phyloP scores from a whole-genome alignment of 2,888 invertebrate species.

The Tanytarsus gracilentus region DNA sequence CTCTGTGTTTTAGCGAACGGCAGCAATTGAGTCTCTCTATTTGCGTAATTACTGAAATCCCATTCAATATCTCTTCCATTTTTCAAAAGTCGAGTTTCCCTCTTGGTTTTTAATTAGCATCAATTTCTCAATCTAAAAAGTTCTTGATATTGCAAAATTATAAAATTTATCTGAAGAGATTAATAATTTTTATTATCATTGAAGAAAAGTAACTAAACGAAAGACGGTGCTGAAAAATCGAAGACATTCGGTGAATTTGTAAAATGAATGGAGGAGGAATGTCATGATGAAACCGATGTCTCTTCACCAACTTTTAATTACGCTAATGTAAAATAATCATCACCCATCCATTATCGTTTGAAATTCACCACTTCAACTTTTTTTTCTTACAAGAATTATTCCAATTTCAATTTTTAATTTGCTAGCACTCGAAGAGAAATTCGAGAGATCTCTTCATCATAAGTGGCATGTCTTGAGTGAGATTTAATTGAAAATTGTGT shows the following conservation, averaged over 20 bases:
- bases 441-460: no score
- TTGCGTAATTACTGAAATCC: conserved; percentile 14
- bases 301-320: conserved; percentile 23
- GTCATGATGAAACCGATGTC: not conserved
- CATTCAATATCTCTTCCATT: conserved; percentile 10
- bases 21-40: not conserved
- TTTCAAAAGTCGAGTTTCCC: not conserved
- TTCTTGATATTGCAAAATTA: conserved; percentile 23
- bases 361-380: not conserved
- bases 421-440: no score
- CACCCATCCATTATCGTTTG: not conserved
- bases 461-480: no score
- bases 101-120: conserved; percentile 22
- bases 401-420: not conserved
- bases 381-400: not conserved
- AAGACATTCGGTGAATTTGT: not conserved
- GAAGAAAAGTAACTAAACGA: no score
- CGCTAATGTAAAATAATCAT: conserved; percentile 22
- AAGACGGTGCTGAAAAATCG: not conserved
- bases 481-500: no score
- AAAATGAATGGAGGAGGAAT: not conserved
- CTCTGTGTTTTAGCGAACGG: not conserved
- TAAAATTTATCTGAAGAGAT: not conserved
- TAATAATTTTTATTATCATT: no score
- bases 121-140: not conserved